phyloP scores from a whole-genome alignment of 2,888 invertebrate genomes.

The Eretmocerus hayati region DNA sequence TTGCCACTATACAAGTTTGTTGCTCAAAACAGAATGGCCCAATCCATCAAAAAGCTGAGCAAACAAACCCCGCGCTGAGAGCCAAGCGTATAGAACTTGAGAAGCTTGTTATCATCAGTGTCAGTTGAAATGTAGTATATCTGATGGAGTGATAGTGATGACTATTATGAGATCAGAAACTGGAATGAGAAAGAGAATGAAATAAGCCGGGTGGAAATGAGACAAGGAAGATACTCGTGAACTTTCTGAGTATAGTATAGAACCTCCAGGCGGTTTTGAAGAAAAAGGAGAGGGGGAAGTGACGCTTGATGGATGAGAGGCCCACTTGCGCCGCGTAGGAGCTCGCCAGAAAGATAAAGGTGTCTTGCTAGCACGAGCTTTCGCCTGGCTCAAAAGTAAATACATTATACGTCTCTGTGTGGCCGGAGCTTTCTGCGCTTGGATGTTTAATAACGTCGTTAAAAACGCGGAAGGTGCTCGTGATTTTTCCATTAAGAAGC shows the following conservation, averaged over 20 bases:
- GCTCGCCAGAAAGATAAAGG: constrained; percentile 17
- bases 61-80: not conserved
- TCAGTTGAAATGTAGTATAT: constrained; percentile 1
- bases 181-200: not conserved
- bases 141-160: not conserved
- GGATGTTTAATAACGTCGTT: constrained; percentile 21
- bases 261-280: not conserved
- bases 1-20: too few relatives aligned
- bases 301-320: constrained; percentile 18
- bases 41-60: not conserved
- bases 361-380: constrained; percentile 10
- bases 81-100: constrained; percentile 6
- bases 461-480: too few relatives aligned
- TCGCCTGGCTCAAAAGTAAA: constrained; percentile 20
- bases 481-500: too few relatives aligned
- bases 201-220: not conserved
- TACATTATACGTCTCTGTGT: constrained; percentile 18
- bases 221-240: not conserved
- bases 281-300: not conserved
- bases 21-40: too few relatives aligned
- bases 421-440: not conserved
- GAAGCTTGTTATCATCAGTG: constrained; percentile 13
- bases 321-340: not conserved
- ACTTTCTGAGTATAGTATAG: too few relatives aligned
- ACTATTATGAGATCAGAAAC: not conserved